A percentile compares a stretch with the other conserved stretches of the same genome.
These are phyloP conservation scores for Daboia siamensis DNA, from an alignment of 2,113 vertebrate species.

Conservation along the genomic window DNA sequence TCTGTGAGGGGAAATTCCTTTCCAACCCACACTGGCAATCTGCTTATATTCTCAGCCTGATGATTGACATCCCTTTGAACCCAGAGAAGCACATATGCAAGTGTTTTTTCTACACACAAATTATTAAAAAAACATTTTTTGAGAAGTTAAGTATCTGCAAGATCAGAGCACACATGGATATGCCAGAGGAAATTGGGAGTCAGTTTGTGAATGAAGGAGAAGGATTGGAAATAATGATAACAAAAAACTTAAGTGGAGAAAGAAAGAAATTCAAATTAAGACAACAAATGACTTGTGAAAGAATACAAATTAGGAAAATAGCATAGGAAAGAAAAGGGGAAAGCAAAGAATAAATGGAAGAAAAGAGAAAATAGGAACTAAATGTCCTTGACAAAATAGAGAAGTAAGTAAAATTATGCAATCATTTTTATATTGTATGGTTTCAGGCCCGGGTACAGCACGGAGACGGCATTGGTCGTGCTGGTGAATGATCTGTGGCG, in stretches of 20 bases:
- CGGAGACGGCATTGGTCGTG: no score
- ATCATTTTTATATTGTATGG: neutral
- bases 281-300: neutral
- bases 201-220: conserved; percentile 56
- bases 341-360: neutral
- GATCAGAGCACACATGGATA: conserved; percentile 63
- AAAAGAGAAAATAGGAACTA: neutral
- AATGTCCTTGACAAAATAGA: neutral
- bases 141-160: conserved; percentile 52
- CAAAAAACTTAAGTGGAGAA: conserved; percentile 6
- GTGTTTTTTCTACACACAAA: conserved; percentile 69
- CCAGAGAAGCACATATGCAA: conserved; percentile 65
- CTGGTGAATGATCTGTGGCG: no score
- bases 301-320: neutral
- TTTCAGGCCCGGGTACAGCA: no score
- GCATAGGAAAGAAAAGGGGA: neutral
- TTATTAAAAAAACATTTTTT: conserved; percentile 63
- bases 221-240: conserved; percentile 45
- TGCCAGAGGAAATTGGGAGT: conserved; percentile 61
- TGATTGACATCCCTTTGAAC: conserved; percentile 72
- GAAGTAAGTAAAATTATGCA: neutral
- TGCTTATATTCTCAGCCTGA: conserved; percentile 68
- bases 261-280: conserved; percentile 32
- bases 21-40: conserved; percentile 71
- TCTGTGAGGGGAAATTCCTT: conserved; percentile 66